Conservation (phyloP, 2,113 vertebrate species). For the Tauraco erythrolophus region DNA sequence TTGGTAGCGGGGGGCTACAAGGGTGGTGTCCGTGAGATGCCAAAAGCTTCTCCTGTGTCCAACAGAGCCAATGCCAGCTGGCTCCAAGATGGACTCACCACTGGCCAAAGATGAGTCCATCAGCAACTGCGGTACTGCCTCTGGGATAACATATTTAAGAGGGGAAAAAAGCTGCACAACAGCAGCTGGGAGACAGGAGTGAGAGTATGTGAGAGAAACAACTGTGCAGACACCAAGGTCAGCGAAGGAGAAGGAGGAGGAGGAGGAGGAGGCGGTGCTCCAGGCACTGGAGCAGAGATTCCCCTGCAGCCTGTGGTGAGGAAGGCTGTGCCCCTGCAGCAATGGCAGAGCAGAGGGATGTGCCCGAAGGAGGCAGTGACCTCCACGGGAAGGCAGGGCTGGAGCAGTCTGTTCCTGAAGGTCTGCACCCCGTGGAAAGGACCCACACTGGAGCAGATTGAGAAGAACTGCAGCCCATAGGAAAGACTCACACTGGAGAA, state of each 20-base stretch:
- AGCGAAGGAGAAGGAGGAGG: background rate
- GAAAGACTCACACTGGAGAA: background rate
- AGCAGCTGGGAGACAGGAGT: background rate
- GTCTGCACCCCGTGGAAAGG: background rate
- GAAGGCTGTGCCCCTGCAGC: too few relatives aligned
- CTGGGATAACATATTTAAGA: background rate
- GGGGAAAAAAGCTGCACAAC: background rate
- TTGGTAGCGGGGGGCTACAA: background rate
- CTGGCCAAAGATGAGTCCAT: background rate
- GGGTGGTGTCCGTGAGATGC: background rate
- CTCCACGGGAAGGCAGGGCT: background rate
- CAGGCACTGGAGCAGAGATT: background rate
- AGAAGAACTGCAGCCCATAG: background rate
- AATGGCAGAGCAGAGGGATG: background rate
- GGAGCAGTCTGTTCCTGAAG: background rate
- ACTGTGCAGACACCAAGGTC: background rate
- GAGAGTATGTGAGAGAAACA: rapidly evolving
- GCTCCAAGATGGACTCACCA: rapidly evolving
- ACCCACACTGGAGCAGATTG: rapidly evolving
- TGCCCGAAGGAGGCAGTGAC: rapidly evolving
- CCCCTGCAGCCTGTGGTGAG: background rate
- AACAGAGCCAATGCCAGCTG: rapidly evolving
- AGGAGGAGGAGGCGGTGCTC: background rate
- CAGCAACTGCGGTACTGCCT: rapidly evolving
- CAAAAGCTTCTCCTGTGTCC: background rate